Percentiles rank a stretch among this genome's conserved stretches.
Conservation (phyloP, 2,888 invertebrate genomes). For the Candidula unifasciata region DNA sequence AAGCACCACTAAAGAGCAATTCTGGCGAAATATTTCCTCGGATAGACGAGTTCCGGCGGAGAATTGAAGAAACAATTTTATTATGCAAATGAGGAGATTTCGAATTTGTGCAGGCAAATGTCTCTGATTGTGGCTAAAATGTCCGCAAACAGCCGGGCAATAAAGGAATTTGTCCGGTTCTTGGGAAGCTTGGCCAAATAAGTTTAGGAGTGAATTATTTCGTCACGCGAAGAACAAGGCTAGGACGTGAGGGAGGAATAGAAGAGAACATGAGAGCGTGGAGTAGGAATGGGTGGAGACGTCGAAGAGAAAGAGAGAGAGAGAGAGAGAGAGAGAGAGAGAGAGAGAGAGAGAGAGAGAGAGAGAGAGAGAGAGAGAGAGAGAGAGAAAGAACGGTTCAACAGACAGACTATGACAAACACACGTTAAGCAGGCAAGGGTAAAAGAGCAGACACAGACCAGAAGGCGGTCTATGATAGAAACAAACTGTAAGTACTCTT, state of each 20-base stretch:
- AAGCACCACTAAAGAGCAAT: conserved; percentile 46
- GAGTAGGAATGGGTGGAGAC: background rate
- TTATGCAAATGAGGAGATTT: conserved; percentile 50
- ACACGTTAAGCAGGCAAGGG: too few relatives aligned
- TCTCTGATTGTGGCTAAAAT: conserved; percentile 46
- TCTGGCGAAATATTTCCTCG: conserved; percentile 48
- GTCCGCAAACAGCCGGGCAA: conserved; percentile 48
- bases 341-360: too few relatives aligned
- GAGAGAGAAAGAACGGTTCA: too few relatives aligned
- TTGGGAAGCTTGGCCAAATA: conserved; percentile 5
- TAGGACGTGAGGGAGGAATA: background rate
- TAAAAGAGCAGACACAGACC: too few relatives aligned
- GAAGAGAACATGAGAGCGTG: background rate
- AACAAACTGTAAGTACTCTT: too few relatives aligned
- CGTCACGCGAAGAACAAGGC: conserved; percentile 31
- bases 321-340: too few relatives aligned
- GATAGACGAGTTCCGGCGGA: conserved; percentile 39
- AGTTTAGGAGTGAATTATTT: conserved; percentile 34
- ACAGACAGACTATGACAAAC: too few relatives aligned
- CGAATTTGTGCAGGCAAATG: conserved; percentile 41
- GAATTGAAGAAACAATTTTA: conserved; percentile 53
- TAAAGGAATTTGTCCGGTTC: conserved; percentile 35
- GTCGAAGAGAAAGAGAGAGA: too few relatives aligned
- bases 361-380: too few relatives aligned
- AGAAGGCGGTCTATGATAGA: too few relatives aligned